A percentile compares a stretch with the other conserved stretches of the same genome.
phyloP scores from a whole-genome alignment of 2,797 vertebrate species.

The Miichthys miiuy region DNA sequence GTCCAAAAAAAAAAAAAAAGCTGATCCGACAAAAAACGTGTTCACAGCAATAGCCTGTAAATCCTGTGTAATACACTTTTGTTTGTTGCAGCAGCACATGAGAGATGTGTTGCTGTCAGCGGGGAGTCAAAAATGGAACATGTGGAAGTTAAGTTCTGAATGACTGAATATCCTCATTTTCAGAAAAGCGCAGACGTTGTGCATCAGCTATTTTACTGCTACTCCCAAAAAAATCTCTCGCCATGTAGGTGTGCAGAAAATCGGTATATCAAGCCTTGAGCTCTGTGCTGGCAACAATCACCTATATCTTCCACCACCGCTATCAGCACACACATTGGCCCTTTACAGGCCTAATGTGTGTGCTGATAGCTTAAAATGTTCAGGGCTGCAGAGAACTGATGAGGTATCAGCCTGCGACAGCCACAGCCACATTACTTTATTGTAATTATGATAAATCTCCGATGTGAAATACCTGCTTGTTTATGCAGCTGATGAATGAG shows the following conservation, averaged over 20 bases:
- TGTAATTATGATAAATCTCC: constrained; percentile 75
- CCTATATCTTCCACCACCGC: background rate
- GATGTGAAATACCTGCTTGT: constrained; percentile 64
- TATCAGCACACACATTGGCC: background rate
- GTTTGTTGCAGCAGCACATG: constrained; percentile 36
- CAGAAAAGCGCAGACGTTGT: constrained; percentile 26
- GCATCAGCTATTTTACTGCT: constrained; percentile 59
- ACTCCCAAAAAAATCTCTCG: constrained; percentile 44
- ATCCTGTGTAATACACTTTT: constrained; percentile 44
- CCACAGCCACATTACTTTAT: constrained; percentile 48
- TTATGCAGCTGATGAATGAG: constrained; percentile 75
- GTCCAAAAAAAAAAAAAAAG: constrained; percentile 33
- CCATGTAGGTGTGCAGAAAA: constrained; percentile 41
- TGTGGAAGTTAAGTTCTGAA: constrained; percentile 55
- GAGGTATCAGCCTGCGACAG: constrained; percentile 33
- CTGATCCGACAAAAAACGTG: constrained; percentile 58
- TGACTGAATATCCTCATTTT: constrained; percentile 61
- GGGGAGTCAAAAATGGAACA: constrained; percentile 46
- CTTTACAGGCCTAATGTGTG: constrained; percentile 24
- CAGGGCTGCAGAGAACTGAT: constrained; percentile 27
- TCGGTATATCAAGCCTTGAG: constrained; percentile 37
- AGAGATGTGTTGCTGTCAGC: constrained; percentile 39
- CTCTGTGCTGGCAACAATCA: constrained; percentile 11
- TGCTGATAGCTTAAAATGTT: constrained; percentile 31
- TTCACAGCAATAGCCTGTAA: constrained; percentile 40